phyloP scores from a whole-genome alignment of 2,888 invertebrate species.

The Odontomyia ornata region DNA sequence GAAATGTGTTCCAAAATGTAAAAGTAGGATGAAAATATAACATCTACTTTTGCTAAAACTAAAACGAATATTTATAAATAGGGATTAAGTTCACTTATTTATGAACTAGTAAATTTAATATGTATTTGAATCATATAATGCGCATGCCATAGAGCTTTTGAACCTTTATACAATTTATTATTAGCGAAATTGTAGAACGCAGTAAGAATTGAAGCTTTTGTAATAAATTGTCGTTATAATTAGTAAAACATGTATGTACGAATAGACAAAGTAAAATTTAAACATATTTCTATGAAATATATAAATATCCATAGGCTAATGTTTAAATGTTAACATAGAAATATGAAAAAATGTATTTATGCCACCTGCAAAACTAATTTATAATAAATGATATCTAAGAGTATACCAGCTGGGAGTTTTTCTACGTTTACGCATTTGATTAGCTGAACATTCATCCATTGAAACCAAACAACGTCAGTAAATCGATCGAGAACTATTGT shows the following conservation, averaged over 20 bases:
- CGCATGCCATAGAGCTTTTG: conserved; percentile 15
- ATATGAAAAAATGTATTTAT: conserved; percentile 25
- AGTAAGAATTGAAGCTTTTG: background rate
- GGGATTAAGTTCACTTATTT: background rate
- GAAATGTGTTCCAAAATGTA: conserved; percentile 34
- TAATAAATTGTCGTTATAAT: background rate
- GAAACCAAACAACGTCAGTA: no score
- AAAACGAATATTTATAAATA: conserved; percentile 24
- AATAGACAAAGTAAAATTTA: background rate
- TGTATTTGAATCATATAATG: background rate
- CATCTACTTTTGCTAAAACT: background rate
- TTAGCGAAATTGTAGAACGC: background rate
- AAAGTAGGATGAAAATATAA: background rate
- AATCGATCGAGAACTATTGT: no score
- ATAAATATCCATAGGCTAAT: background rate
- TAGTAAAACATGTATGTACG: background rate
- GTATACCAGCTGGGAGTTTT: no score
- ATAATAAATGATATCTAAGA: conserved; percentile 15
- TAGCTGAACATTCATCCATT: no score
- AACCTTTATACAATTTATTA: background rate
- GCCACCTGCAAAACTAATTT: conserved; percentile 21
- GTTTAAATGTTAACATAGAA: conserved; percentile 19
- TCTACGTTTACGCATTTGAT: no score
- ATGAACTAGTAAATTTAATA: background rate
- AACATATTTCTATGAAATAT: conserved; percentile 40